Base-by-base conservation (phyloP, 2,888 invertebrate species). In the Chydorus sphaericus region DNA sequence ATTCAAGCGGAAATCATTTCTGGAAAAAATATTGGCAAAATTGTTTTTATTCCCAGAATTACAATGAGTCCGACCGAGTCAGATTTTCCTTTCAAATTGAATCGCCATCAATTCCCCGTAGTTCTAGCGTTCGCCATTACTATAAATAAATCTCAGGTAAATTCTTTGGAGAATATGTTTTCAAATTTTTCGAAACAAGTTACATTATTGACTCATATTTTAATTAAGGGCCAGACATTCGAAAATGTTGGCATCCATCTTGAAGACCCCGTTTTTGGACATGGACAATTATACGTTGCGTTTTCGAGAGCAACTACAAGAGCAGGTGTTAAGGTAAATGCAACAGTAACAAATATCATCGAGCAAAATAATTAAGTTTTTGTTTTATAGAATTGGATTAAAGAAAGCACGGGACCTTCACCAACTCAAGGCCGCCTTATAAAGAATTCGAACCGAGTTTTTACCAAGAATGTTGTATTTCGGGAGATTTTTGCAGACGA, bases 1-100 rank as follows among this genome's bases (percentile, higher is more conserved):
- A 44, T 60, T 16, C 50, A 56, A 29, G 56, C 50, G 5, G 39
- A 28, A 14, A 52, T 60, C 14, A 38, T 60, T 2, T 49, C 49
- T 8, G 61, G 60, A 3, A n/a, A 16, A 4, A n/a, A 18, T 11
- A 52, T 28, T n/a, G 62, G 60, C 1, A 14, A 55, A 10, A 23
- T 18, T 20, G 60, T 61, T 1, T 58, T 61, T 2, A 56, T 62
- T 23, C 62, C 62, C 6, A 18, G 62, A 18, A 61, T 62, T 10
- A 30, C 30, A 18, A 30, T 58, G 18, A 44, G 49, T 23, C 54
- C 53, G 0, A 26, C 36, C 0, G 58, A 57, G 10, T 28, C 14
- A 6, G 54, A 59, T n/a, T 10, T 59, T 10, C 23, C 44, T 3
- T 3, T 39, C 16, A 11, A n/a, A 5, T 26, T 20, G 10, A 44